Base-by-base conservation (phyloP, 2,797 vertebrate species). In the Sternarchorhynchus goeldii region DNA sequence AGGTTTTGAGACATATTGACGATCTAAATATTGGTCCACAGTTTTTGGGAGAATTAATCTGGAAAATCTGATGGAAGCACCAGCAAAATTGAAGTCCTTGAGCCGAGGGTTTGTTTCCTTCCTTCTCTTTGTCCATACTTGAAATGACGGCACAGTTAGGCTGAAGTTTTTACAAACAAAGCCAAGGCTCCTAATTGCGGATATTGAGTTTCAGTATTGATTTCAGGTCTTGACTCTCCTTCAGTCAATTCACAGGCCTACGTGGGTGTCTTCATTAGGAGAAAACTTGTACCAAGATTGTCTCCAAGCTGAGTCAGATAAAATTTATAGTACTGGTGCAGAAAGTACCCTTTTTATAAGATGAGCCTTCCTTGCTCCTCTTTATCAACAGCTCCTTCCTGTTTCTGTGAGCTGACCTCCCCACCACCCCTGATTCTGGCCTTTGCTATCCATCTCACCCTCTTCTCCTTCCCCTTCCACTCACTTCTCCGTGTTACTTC, bases 151-250 rank as follows among this genome's bases (percentile, higher is more conserved):
- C 34, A 7, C 62, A n/a, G 20, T 65, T 16, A 20, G 64, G n/a
- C 31, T 50, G 8, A 20, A 0, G 3, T 29, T 12, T 53, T 25
- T 71, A 25, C 71, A 20, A 56, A 53, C 67, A n/a, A 10, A 64
- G 32, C 14, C 25, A 53, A 20, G 29, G 31, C 31, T 78, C 58
- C 20, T 66, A 75, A 78, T 81, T 77, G 80, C 58, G 60, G 58
- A 70, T 75, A 82, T 78, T 60, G 72, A 53, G 68, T 62, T 76
- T 70, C 60, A 66, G 31, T 72, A 82, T 82, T 76, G 81, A 82
- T 79, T 62, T 71, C 32, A 2, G 66, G 53, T 53, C 39, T 75
- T 36, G 59, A 45, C 31, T 75, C 29, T 78, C 56, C 60, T 65
- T 31, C 6, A 60, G 57, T 76, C 67, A 71, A 82, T 82, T 75